Evolutionary conservation across 2,113 vertebrate genomes (phyloP).

Genomic region (Chitala chitala): DNA sequence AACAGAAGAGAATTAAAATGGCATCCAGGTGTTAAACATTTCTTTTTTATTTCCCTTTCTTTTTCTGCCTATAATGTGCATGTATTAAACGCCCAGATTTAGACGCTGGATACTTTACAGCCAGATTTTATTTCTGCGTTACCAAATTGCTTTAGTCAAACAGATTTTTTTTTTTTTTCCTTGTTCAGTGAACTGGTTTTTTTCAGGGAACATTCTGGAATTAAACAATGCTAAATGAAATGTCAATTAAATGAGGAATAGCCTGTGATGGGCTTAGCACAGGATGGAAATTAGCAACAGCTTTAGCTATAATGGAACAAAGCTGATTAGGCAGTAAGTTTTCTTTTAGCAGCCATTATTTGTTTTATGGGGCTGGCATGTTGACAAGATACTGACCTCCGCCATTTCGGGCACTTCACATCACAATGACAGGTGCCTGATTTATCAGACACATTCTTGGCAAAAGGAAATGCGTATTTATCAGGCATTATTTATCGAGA

Average conservation of each 20-base stretch:
- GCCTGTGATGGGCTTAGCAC: constrained; percentile 38
- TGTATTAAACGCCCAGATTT: constrained; percentile 26
- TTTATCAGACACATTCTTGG: neutral
- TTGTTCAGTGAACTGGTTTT: neutral
- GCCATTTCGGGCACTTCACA: neutral
- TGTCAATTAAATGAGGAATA: constrained; percentile 53
- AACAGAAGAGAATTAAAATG: constrained; percentile 26
- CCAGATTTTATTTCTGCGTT: constrained; percentile 33
- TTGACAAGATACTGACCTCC: constrained; percentile 1
- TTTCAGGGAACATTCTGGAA: neutral
- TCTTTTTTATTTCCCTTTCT: constrained; percentile 22
- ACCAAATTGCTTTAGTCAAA: constrained; percentile 39
- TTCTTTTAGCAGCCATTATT: neutral
- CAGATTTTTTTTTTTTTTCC: constrained; percentile 47
- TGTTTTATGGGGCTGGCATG: constrained; percentile 7
- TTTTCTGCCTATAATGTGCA: neutral
- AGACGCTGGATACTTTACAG: no score
- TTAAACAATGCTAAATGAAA: constrained; percentile 50
- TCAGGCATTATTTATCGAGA: neutral
- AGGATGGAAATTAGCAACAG: neutral
- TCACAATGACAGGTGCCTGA: neutral
- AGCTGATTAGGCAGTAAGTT: neutral
- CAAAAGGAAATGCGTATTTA: neutral
- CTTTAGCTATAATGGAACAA: neutral
- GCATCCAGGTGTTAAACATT: constrained; percentile 14